A percentile compares a stretch with the other conserved stretches of the same genome.
These are phyloP conservation scores for Megaptera novaeangliae DNA, from an alignment of 2,113 vertebrate genomes.

Conservation along the genomic window DNA sequence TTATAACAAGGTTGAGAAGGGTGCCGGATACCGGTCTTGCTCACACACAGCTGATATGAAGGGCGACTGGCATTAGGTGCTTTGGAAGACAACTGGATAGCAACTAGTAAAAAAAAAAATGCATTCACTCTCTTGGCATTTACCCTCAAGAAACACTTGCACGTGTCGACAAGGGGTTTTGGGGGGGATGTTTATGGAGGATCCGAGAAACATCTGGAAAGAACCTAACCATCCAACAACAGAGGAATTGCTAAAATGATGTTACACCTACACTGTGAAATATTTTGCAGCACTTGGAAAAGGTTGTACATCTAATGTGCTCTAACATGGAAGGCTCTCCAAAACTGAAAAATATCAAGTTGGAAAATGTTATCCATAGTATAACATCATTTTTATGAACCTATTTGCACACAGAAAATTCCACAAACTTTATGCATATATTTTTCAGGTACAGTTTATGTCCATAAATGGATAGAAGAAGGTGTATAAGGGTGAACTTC, in stretches of 20 bases:
- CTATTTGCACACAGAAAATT: neutral
- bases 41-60: neutral
- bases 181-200: neutral
- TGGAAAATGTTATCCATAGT: neutral
- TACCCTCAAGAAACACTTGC: neutral
- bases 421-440: neutral
- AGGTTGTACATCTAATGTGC: neutral
- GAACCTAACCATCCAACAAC: neutral
- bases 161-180: rapidly evolving
- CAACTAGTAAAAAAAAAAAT: neutral
- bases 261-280: neutral
- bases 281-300: neutral
- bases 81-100: neutral
- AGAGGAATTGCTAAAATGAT: neutral
- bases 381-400: neutral
- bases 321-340: neutral
- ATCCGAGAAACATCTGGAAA: neutral
- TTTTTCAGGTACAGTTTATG: neutral
- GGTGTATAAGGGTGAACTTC: neutral
- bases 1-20: neutral
- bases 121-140: neutral
- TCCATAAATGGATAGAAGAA: neutral
- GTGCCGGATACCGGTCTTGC: neutral
- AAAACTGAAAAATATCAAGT: neutral
- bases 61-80: neutral